Base-by-base conservation (phyloP, 2,797 vertebrate genomes). In the Melanogrammus aeglefinus region DNA sequence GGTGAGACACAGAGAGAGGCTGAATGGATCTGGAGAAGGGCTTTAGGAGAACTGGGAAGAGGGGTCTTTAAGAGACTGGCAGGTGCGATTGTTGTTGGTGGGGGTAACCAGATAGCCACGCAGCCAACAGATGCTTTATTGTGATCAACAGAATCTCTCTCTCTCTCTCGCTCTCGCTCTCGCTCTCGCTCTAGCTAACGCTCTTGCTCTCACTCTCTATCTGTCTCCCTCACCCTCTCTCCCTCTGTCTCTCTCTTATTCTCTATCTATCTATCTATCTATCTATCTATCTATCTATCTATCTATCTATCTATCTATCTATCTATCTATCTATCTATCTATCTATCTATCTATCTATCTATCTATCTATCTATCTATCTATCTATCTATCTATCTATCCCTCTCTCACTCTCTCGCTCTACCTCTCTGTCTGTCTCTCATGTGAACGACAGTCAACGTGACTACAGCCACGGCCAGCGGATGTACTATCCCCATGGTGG, bases 21-120 rank as follows among this genome's bases (percentile, higher is more conserved):
- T 83, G 77, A 76, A 79, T 66, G 47, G 38, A 76, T 72, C 80
- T 86, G 80, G 84, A 85, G 86, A 87, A 86, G 44, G 76, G 84
- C 85, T 88, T 91, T 84, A 78, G 72, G 74, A 79, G 66, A 78
- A 73, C 78, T 76, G 78, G 76, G 47, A 83, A 82, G 70, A 71
- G 51, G 85, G 80, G 41, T 76, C 75, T 80, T 47, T 44, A 77
- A 77, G 77, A 78, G 71, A 72, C 79, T 36, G 83, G 89, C 86
- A 89, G 88, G 84, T 89, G 87, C 74, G 39, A 44, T 75, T 86
- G 82, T 84, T 85, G 80, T 86, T 79, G 41, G 47, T 72, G 41
- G 75, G 74, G 41, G 3, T 7, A 4, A 73, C 75, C 47, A 85
- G 80, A 90, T 82, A 79, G 73, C 74, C 47, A 85, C 79, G 90